phyloP scores from a whole-genome alignment of 2,888 invertebrate species.

The Lasioglossum zephyrum region DNA sequence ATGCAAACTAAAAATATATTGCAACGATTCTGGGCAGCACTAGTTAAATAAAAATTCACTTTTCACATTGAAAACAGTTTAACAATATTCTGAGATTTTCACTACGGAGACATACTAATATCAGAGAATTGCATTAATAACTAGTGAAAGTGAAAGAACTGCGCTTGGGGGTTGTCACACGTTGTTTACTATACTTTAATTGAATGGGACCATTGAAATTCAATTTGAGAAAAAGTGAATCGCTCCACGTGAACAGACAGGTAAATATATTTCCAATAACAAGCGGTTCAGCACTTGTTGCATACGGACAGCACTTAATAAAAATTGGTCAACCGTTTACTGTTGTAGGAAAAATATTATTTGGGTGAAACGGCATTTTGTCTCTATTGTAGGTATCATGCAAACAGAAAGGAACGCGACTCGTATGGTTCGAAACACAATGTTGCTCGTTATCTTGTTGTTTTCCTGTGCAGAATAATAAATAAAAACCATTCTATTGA shows the following conservation, averaged over 20 bases:
- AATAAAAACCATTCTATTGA: background rate
- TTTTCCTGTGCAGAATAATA: background rate
- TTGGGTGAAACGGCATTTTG: background rate
- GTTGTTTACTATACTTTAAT: constrained; percentile 2
- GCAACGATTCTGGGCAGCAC: no score
- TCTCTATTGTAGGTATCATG: background rate
- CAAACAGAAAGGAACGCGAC: background rate
- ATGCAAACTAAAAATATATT: no score
- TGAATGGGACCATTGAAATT: constrained; percentile 31
- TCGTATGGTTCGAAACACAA: background rate
- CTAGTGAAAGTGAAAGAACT: no score
- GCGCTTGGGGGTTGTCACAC: background rate
- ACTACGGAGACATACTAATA: background rate
- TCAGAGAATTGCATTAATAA: background rate
- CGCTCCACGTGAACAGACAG: constrained; percentile 9
- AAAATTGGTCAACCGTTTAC: constrained; percentile 29
- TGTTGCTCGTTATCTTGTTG: background rate
- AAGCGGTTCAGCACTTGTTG: constrained; percentile 45
- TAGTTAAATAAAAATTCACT: no score
- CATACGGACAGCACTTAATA: constrained; percentile 35
- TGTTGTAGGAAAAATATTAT: background rate
- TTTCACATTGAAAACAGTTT: no score
- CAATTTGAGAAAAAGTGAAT: constrained; percentile 30
- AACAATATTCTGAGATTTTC: no score
- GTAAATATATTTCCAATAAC: constrained; percentile 33